These are phyloP conservation scores for Tetragonula clypearis DNA, from an alignment of 1,140 invertebrate species.

Conservation along the genomic window DNA sequence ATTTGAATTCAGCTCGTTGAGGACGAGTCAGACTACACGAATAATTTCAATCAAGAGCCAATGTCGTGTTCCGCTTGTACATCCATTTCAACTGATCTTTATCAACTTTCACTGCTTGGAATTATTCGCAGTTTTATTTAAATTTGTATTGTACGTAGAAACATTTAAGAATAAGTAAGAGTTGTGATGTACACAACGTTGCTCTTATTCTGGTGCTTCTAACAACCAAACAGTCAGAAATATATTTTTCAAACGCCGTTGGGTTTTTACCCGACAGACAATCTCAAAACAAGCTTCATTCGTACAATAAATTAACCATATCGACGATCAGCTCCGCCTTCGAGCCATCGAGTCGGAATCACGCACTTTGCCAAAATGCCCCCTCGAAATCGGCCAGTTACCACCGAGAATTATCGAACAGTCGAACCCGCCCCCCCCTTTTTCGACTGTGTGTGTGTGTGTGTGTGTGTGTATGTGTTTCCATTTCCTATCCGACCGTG, in stretches of 20 bases:
- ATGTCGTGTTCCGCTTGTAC: not conserved
- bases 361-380: not conserved
- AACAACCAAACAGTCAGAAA: not conserved
- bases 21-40: too few species aligned
- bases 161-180: too few species aligned
- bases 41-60: not conserved
- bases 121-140: too few species aligned
- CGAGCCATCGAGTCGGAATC: not conserved
- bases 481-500: slow-evolving; percentile 9
- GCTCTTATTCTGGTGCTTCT: too few species aligned
- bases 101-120: too few species aligned
- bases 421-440: not conserved
- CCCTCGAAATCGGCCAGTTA: slow-evolving; percentile 12
- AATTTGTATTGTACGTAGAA: too few species aligned
- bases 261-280: not conserved
- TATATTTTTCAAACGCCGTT: not conserved
- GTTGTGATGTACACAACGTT: too few species aligned
- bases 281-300: not conserved
- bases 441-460: not conserved
- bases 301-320: slow-evolving; percentile 10
- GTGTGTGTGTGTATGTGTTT: not conserved
- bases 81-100: too few species aligned
- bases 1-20: not conserved
- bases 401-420: slow-evolving; percentile 23
- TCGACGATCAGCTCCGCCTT: not conserved